phyloP scores from a whole-genome alignment of 1,140 invertebrate species.

The Teleopsis dalmanni region DNA sequence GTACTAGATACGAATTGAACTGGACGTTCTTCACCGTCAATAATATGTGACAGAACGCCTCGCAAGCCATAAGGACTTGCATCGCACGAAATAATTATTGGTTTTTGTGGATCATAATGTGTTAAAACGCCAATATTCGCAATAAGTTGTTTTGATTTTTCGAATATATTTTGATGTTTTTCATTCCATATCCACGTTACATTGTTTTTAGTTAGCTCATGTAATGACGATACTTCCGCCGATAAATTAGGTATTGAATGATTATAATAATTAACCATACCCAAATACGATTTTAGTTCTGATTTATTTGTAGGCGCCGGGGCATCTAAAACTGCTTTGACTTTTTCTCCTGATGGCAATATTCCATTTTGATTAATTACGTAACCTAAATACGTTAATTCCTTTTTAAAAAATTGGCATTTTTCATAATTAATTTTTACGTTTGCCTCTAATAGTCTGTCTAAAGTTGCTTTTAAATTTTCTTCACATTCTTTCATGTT shows the following conservation, averaged over 20 bases:
- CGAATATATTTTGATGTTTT: constrained; percentile 1
- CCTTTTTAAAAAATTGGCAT: constrained; percentile 8
- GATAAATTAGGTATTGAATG: constrained; percentile 8
- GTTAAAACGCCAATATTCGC: constrained; percentile 6
- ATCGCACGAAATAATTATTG: constrained; percentile 10
- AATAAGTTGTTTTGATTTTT: constrained; percentile 4
- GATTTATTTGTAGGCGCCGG: constrained; percentile 5
- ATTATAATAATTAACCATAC: constrained; percentile 12
- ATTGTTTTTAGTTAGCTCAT: constrained; percentile 6
- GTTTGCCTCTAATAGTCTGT: constrained; percentile 2
- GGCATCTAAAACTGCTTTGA: not conserved
- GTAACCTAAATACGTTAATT: constrained; percentile 7
- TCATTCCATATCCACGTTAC: constrained; percentile 4
- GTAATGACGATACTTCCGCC: not conserved
- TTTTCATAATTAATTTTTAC: constrained; percentile 34
- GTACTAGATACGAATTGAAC: constrained; percentile 13
- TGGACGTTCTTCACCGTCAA: constrained; percentile 24
- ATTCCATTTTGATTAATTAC: not conserved
- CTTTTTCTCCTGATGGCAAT: not conserved
- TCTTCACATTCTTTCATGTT: constrained; percentile 1
- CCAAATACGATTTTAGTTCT: constrained; percentile 4
- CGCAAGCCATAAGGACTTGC: constrained; percentile 8
- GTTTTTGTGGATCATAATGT: constrained; percentile 16
- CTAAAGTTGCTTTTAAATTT: constrained; percentile 1
- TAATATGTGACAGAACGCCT: constrained; percentile 13